Evolutionary conservation across 30 jellyfish, hydroid and myxozoan species (phyloP), one percentile per base, ranked within the genome.

Genomic region (Turritopsis rubra): DNA sequence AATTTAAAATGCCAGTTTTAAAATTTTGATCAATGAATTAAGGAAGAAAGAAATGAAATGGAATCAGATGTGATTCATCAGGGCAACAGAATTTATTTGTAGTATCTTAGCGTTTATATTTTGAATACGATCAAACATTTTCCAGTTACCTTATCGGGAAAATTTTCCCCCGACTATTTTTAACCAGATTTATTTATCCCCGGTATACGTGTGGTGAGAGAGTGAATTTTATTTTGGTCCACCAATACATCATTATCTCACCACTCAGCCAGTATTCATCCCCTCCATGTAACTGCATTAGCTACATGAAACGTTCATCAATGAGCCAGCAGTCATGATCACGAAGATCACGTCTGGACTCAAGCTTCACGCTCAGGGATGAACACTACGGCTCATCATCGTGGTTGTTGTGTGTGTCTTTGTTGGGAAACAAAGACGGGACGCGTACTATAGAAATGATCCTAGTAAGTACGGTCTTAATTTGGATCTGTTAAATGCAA

Each of bases 371-470:
- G 97, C 97, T 90, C 97, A 85, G 84, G 95, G 89, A 71, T 85
- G 71, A 76, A 82, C 76, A 89, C 95, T 85, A 71, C 79, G 41
- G 29, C 97, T 85, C 97, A 27, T 90, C 97, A 90, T 90, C 97
- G 97, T 68, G 92, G 97, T 75, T 90, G 86, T 23, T 71, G 84
- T 82, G 87, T 89, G 85, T 90, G 91, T 82, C 97, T 85, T 81
- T 85, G 95, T 85, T 85, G 95, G 74, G 82, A 84, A 84, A 82
- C 95, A 90, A 90, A 90, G 97, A 85, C 91, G 94, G 97, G 95
- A 90, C 95, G 97, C 97, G 97, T 90, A 85, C 97, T 90, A 85
- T 85, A 90, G 97, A 90, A 90, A 90, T 90, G 97, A 90, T 90
- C 97, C 95, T 90, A 85, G 95, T 85, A 90, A 90, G 97, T 90